These are phyloP conservation scores for Lacerta agilis DNA, from an alignment of 2,797 vertebrate genomes.

Conservation along the genomic window DNA sequence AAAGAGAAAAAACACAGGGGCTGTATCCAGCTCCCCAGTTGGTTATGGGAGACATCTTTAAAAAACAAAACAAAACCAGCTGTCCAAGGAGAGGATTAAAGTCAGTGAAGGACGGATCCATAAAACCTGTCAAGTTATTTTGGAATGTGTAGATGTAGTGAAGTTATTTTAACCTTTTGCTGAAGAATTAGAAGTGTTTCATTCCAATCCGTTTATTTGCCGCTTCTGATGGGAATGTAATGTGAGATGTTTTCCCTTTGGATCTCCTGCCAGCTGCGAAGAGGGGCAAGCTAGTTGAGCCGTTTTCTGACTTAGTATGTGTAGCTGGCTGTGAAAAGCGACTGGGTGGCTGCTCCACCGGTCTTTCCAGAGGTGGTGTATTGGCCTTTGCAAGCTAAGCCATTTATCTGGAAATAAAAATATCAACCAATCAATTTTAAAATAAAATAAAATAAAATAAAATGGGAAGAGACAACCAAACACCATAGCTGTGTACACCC, in stretches of 20 bases:
- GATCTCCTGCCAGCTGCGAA: background rate
- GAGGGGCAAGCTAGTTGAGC: background rate
- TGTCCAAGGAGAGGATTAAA: background rate
- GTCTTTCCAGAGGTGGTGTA: conserved; percentile 85
- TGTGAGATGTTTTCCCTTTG: conserved; percentile 29
- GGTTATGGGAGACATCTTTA: background rate
- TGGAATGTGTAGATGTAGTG: conserved; percentile 47
- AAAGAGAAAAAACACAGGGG: background rate
- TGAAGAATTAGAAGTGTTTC: conserved; percentile 48
- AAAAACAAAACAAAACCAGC: background rate
- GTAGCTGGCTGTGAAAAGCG: conserved; percentile 91
- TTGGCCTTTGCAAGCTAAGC: conserved; percentile 90
- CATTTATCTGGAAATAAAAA: conserved; percentile 84
- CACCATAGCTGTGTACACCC: background rate
- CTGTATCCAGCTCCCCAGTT: background rate
- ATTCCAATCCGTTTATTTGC: conserved; percentile 52
- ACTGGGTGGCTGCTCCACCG: conserved; percentile 85
- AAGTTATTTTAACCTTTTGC: conserved; percentile 25
- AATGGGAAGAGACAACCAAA: background rate
- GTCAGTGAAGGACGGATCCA: background rate
- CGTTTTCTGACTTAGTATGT: conserved; percentile 80
- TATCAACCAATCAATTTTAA: background rate
- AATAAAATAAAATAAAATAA: background rate
- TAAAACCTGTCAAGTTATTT: conserved; percentile 32
- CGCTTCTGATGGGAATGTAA: conserved; percentile 36